These are phyloP conservation scores for Rallus limicola DNA, from an alignment of 2,113 vertebrate species.

Conservation along the genomic window DNA sequence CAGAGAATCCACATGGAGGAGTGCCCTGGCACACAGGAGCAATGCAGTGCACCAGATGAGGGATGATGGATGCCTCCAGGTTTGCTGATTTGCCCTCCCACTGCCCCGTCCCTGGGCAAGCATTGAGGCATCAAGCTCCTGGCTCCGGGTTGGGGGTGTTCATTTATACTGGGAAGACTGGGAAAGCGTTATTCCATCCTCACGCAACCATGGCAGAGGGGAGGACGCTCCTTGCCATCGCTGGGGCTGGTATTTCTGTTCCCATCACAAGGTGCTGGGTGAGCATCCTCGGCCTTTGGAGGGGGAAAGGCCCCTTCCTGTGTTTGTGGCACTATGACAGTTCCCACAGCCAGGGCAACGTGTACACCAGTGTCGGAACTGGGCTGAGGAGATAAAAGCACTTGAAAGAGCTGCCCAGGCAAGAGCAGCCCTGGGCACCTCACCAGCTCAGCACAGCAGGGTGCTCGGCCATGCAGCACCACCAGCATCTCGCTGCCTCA, in stretches of 20 bases:
- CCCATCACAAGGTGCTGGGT: fast-evolving
- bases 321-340: not conserved
- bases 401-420: not conserved
- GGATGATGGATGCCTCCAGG: fast-evolving
- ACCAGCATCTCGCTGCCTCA: not conserved
- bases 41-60: fast-evolving
- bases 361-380: fast-evolving
- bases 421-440: not conserved
- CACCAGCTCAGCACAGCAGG: not conserved
- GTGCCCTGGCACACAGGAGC: not conserved
- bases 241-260: fast-evolving
- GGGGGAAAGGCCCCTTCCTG: fast-evolving
- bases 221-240: fast-evolving
- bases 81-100: not conserved
- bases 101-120: not conserved
- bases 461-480: fast-evolving
- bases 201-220: fast-evolving
- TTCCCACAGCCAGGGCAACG: not conserved
- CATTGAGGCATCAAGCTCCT: not conserved
- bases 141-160: not conserved
- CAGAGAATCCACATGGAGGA: not conserved
- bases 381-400: not conserved
- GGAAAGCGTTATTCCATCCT: fast-evolving
- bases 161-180: not conserved
- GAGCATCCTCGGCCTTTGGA: not conserved